These are phyloP conservation scores for Semnornis frantzii DNA, from an alignment of 2,113 vertebrate genomes.

Conservation along the genomic window DNA sequence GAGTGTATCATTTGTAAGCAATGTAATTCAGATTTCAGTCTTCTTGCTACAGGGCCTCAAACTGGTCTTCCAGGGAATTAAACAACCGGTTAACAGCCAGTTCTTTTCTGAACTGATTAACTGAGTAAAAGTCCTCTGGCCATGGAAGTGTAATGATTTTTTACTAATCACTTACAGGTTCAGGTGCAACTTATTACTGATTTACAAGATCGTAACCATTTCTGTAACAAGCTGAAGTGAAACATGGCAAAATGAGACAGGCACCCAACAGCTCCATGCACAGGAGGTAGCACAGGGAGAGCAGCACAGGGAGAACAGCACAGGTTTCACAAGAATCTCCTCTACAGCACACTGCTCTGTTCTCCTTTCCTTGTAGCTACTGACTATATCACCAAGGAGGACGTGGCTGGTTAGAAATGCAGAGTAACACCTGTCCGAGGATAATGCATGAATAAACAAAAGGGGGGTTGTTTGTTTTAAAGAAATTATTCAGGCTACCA, in stretches of 20 bases:
- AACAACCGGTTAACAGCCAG: neutral
- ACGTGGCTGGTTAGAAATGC: neutral
- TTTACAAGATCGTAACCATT: conserved; percentile 34
- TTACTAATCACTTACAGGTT: conserved; percentile 45
- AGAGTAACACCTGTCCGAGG: neutral
- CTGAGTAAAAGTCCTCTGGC: conserved; percentile 59
- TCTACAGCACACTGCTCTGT: neutral
- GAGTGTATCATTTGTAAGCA: neutral
- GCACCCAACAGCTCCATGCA: neutral
- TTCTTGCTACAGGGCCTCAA: neutral
- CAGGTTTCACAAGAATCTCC: neutral
- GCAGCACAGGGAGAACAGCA: neutral
- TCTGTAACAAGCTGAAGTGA: neutral
- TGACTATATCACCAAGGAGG: neutral
- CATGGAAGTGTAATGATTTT: conserved; percentile 18
- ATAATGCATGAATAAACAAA: neutral
- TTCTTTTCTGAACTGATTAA: conserved; percentile 49
- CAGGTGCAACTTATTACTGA: conserved; percentile 59
- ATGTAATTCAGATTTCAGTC: neutral
- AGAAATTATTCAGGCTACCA: neutral
- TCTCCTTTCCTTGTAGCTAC: neutral
- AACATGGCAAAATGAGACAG: neutral
- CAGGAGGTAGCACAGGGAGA: neutral
- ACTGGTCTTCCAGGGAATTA: neutral
- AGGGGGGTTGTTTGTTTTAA: neutral